These are phyloP conservation scores for Buceros bicornis DNA, from an alignment of 2,797 vertebrate genomes.

Conservation along the genomic window DNA sequence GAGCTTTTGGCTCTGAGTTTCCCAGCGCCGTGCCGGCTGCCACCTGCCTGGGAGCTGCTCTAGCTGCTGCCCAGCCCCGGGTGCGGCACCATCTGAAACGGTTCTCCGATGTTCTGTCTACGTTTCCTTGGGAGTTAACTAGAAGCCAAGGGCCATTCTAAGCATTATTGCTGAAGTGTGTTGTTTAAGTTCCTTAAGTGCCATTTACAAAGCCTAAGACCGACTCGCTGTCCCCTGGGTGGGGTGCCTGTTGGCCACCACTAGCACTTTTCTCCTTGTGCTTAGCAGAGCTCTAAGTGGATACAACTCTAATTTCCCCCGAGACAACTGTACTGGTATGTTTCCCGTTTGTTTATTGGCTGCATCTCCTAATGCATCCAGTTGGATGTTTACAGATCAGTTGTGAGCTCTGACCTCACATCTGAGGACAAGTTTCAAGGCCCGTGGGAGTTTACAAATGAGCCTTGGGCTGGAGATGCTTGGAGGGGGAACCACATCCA, in stretches of 20 bases:
- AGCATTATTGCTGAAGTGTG: background rate
- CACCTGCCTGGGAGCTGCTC: background rate
- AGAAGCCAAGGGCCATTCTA: background rate
- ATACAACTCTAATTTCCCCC: background rate
- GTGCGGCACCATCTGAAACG: accelerated
- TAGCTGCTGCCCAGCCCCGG: background rate
- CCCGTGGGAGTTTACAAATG: background rate
- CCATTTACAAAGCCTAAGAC: background rate
- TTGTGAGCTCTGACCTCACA: background rate
- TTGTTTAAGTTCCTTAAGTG: background rate
- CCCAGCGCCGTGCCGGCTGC: accelerated
- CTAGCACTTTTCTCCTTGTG: background rate
- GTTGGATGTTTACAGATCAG: background rate
- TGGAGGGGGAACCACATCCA: background rate
- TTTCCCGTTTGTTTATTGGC: background rate
- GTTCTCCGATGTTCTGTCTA: background rate
- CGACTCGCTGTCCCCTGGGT: background rate
- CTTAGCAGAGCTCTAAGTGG: background rate
- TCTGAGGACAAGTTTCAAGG: background rate
- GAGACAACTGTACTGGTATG: background rate
- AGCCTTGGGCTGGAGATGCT: background rate
- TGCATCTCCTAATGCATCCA: background rate
- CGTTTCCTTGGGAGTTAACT: background rate
- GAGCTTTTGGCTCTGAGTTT: background rate
- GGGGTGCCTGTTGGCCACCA: background rate